phyloP scores from a whole-genome alignment of 2,797 vertebrate species.

The Danio aesculapii region DNA sequence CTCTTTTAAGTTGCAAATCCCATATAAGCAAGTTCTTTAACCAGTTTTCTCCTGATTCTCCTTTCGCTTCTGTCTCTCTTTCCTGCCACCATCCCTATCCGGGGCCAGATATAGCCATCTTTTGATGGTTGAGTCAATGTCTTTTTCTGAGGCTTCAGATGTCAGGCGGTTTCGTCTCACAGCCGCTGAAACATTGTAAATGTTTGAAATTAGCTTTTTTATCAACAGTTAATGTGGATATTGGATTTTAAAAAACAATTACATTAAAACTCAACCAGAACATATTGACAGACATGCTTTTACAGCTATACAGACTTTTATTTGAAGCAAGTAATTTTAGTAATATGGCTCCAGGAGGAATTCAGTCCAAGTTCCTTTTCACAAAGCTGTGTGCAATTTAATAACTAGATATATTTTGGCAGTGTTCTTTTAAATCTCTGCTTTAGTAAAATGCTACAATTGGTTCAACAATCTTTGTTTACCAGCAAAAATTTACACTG shows the following conservation, averaged over 20 bases:
- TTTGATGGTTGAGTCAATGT: constrained; percentile 9
- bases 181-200: constrained; percentile 7
- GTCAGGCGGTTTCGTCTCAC: constrained; percentile 16
- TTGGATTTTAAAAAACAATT: background rate
- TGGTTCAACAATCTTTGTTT: background rate
- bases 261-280: background rate
- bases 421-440: no score
- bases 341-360: no score
- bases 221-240: background rate
- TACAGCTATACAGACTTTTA: background rate
- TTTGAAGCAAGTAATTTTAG: background rate
- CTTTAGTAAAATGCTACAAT: background rate
- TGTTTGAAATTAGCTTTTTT: background rate
- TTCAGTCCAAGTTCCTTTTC: no score
- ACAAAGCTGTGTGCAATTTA: no score
- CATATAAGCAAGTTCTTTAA: background rate
- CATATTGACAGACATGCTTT: background rate
- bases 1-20: background rate
- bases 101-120: constrained; percentile 26
- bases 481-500: background rate
- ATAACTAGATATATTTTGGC: no score
- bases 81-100: constrained; percentile 32
- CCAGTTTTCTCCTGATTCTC: constrained; percentile 5
- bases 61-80: constrained; percentile 19
- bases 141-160: constrained; percentile 23